Evolutionary conservation across 2,888 invertebrate genomes (phyloP), one percentile per base, ranked within the genome.

Genomic region (Cotesia congregata): DNA sequence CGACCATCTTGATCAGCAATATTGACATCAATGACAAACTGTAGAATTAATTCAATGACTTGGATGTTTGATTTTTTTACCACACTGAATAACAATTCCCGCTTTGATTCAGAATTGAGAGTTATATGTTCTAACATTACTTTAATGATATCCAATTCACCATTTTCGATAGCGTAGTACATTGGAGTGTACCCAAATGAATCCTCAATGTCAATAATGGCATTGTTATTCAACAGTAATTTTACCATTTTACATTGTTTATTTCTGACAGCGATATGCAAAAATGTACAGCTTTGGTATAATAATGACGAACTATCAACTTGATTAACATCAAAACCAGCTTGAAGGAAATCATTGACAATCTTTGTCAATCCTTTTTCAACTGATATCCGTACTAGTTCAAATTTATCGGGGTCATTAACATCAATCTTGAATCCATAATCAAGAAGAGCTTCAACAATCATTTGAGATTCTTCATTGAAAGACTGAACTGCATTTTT

Each of bases 251-350:
- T 38, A 12, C 39, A 38, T 4, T 76, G 68, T 9, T n/a, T 15
- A 71, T 72, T 71, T 5, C 12, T 30, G 1, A 50, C 76, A 12
- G 73, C 73, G 6, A n/a, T 62, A 39, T 78, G 78, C 9, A 78
- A 41, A 38, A 71, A 70, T 12, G 69, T 74, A 1, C 9, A 60
- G 40, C 71, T 41, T 20, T 50, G 50, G 12, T 7, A 50, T 50
- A 50, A 9, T 4, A 50, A 50, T 12, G 50, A 12, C 2, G 50
- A 50, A 4, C 4, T 39, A 15, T 12, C 9, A 12, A 50, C 0
- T 50, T 50, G 9, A 12, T 7, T 50, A 3, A 50, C 12, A 50
- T 50, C 2, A 50, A 50, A 12, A 50, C 50, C 50, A 4, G 50
- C 50, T 50, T 50, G 7, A 12, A 50, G 7, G 12, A 50, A 1